Base-by-base conservation (phyloP, 1,140 invertebrate species). In the Cotesia vestalis region DNA sequence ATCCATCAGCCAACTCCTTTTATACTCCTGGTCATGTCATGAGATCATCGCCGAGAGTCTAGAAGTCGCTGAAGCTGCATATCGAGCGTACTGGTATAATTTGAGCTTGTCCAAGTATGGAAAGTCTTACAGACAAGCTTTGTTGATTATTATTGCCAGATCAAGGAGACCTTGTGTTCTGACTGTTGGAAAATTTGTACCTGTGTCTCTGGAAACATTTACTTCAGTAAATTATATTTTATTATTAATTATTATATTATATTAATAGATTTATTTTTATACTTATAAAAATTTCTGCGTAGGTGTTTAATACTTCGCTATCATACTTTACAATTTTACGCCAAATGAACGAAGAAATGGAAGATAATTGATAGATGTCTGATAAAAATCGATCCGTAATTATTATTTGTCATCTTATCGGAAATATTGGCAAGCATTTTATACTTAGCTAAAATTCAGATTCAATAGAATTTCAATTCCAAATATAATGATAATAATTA, bases 251-350 rank as follows among this genome's bases (percentile, higher is more conserved):
- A 20, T 11, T 11, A 34, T 71, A 20, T 69, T n/a, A 11, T 14
- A 38, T 20, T 20, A 34, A 35, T 38, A 2, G 59, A 5, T 36
- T 38, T 14, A 14, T 40, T 60, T 61, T 69, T 60, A 61, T 27
- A 61, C 34, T 52, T 3, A 27, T 70, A n/a, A 20, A 67, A 67
- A 51, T 14, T 53, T 69, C 46, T 3, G 69, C 69, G 62, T 38
- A 80, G 79, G 76, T 79, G 12, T 57, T 78, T 5, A 76, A 55
- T 59, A 78, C 75, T 40, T 76, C 78, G 9, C 40, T 79, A 59
- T 79, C 79, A 11, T 78, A 77, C 36, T 79, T 79, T 35, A 78
- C 79, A 6, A 17, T 80, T 36, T 61, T 79, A n/a, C 73, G 77
- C 6, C 63, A 78, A 61, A 66, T 72, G 35, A 12, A 14, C 14